A percentile compares a stretch with the other conserved stretches of the same genome.
These are phyloP conservation scores for Camponotus floridanus DNA, from an alignment of 1,140 invertebrate species.

Conservation along the genomic window DNA sequence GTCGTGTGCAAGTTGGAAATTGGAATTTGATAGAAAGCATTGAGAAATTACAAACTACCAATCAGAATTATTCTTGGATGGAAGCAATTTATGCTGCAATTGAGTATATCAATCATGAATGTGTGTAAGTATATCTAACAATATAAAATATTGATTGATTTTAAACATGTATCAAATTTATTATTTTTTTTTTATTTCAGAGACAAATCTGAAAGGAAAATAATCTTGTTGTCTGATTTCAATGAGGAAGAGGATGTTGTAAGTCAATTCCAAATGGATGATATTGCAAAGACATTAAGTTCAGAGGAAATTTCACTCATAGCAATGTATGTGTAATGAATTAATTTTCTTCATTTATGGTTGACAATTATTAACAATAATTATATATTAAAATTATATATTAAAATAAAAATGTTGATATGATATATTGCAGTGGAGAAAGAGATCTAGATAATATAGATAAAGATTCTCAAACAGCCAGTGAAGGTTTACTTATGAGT, in stretches of 20 bases:
- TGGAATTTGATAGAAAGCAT: conserved; percentile 74
- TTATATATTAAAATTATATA: no score
- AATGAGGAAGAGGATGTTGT: conserved; percentile 68
- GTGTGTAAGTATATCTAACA: conserved; percentile 58
- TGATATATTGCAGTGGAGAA: conserved; percentile 66
- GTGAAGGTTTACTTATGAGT: conserved; percentile 55
- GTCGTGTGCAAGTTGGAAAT: conserved; percentile 66
- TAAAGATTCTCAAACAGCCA: conserved; percentile 36
- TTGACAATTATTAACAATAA: background rate
- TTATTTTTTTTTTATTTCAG: conserved; percentile 64
- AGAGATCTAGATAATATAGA: conserved; percentile 31
- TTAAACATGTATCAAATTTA: background rate
- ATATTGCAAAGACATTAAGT: conserved; percentile 41
- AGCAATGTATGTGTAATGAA: conserved; percentile 68
- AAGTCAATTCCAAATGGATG: conserved; percentile 53
- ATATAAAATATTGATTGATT: background rate
- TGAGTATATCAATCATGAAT: conserved; percentile 67
- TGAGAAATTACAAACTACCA: conserved; percentile 55
- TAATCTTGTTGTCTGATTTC: conserved; percentile 72
- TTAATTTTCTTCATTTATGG: background rate
- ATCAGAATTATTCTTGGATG: conserved; percentile 72
- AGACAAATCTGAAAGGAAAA: conserved; percentile 2
- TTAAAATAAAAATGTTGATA: conserved; percentile 29
- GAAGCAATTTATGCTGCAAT: conserved; percentile 67
- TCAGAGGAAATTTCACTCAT: conserved; percentile 45